Conservation (phyloP, 2,113 vertebrate species). For the Agapornis roseicollis region DNA sequence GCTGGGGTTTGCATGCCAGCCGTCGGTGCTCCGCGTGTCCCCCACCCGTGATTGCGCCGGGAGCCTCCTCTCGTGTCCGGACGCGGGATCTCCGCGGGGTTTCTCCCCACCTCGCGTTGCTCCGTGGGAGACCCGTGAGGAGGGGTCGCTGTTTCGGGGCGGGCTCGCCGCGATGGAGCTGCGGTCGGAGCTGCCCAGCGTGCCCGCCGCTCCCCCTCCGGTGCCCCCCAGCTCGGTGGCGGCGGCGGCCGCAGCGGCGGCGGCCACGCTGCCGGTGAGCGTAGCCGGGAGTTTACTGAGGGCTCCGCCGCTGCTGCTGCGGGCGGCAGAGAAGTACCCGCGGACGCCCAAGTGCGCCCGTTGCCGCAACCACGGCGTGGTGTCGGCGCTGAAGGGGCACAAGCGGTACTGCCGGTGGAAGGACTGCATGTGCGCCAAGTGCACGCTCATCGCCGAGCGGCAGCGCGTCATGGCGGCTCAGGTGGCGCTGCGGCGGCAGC, state of each 20-base stretch:
- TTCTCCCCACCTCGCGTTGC: background rate
- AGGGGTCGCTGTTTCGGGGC: background rate
- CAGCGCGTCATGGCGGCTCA: constrained; percentile 98
- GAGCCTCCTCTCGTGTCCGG: background rate
- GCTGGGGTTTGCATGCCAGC: background rate
- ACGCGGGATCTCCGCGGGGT: background rate
- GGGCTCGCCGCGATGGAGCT: constrained; percentile 81
- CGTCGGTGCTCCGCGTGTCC: background rate
- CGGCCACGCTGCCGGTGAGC: constrained; percentile 87
- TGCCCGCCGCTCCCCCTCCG: constrained; percentile 81
- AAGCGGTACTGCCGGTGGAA: constrained; percentile 99
- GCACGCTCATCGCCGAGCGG: constrained; percentile 95
- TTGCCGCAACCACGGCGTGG: constrained; percentile 96
- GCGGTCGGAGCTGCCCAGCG: constrained; percentile 84
- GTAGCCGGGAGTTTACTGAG: constrained; percentile 88
- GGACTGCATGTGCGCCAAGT: constrained; percentile 99
- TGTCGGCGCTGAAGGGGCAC: constrained; percentile 97
- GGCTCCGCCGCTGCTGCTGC: constrained; percentile 87
- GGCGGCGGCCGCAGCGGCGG: constrained; percentile 63
- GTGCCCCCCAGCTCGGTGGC: constrained; percentile 77
- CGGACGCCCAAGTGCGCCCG: constrained; percentile 97
- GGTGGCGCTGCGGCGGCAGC: constrained; percentile 93
- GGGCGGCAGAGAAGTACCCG: constrained; percentile 95
- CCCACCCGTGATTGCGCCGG: background rate
- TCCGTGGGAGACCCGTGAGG: background rate